A percentile compares a stretch with the other conserved stretches of the same genome.
These are phyloP conservation scores for Drosophila lacteicornis DNA, from an alignment of 1,140 invertebrate genomes.

Conservation along the genomic window DNA sequence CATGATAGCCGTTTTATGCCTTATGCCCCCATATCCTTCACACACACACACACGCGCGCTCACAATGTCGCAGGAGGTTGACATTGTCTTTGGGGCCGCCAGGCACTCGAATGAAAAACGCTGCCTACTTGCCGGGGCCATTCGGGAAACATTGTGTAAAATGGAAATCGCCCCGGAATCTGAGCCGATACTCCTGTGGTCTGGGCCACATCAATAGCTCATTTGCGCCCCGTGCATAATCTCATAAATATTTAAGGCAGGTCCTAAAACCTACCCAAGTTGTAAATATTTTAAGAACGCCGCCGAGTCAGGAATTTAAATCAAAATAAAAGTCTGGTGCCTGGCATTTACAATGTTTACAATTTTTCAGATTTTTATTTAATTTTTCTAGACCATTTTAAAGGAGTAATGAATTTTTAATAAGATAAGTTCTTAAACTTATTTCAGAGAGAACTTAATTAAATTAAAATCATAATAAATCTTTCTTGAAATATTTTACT, in stretches of 20 bases:
- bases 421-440: background rate
- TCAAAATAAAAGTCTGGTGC: background rate
- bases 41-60: constrained; percentile 19
- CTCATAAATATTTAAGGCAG: constrained; percentile 39
- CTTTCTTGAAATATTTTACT: no score
- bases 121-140: constrained; percentile 51
- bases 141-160: constrained; percentile 33
- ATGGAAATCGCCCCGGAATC: constrained; percentile 35
- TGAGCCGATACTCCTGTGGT: constrained; percentile 16
- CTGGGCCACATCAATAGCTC: constrained; percentile 45
- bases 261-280: constrained; percentile 14
- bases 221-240: constrained; percentile 29
- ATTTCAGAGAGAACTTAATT: no score
- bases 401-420: no score
- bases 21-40: constrained; percentile 6
- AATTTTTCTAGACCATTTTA: background rate
- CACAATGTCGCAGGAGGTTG: constrained; percentile 44
- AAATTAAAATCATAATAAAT: no score
- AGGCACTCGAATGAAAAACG: constrained; percentile 56
- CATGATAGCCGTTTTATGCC: constrained; percentile 69
- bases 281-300: constrained; percentile 22
- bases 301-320: constrained; percentile 13
- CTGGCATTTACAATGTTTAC: background rate
- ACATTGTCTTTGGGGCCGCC: constrained; percentile 60
- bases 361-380: background rate